These are phyloP conservation scores for Bombyx mandarina DNA, from an alignment of 1,140 invertebrate species.

Conservation along the genomic window DNA sequence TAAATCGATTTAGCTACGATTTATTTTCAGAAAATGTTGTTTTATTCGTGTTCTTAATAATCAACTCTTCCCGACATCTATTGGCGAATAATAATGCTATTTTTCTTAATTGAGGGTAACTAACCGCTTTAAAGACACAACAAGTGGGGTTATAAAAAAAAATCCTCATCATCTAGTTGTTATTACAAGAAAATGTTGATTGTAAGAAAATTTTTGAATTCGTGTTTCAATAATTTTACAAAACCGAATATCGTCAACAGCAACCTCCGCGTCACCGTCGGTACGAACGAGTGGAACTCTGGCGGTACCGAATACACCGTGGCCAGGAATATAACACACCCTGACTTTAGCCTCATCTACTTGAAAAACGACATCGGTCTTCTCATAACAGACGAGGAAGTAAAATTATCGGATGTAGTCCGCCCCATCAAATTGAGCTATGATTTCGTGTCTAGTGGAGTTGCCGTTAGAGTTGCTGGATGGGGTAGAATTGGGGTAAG, in stretches of 20 bases:
- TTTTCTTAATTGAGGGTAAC: too few species aligned
- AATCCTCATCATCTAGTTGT: too few species aligned
- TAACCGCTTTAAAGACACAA: too few species aligned
- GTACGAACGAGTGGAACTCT: conserved; percentile 30
- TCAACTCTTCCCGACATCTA: too few species aligned
- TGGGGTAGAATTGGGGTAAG: conserved; percentile 36
- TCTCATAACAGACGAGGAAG: conserved; percentile 19
- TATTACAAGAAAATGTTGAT: too few species aligned
- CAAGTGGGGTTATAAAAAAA: too few species aligned
- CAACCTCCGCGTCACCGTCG: conserved; percentile 25
- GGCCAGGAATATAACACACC: conserved; percentile 23
- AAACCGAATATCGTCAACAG: conserved; percentile 7
- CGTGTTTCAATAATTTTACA: too few species aligned
- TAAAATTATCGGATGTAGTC: conserved; percentile 14
- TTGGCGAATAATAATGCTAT: too few species aligned
- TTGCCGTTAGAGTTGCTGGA: conserved; percentile 24
- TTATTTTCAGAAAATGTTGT: too few species aligned
- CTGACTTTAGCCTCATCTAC: conserved; percentile 14
- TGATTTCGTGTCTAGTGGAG: conserved; percentile 19
- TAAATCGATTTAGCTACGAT: too few species aligned
- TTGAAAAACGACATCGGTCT: conserved; percentile 39
- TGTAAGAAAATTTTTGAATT: too few species aligned
- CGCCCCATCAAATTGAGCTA: conserved; percentile 16
- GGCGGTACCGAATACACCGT: conserved; percentile 23
- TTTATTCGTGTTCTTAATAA: too few species aligned